Base-by-base conservation (phyloP, 2,113 vertebrate species). In the Sorex fumeus region DNA sequence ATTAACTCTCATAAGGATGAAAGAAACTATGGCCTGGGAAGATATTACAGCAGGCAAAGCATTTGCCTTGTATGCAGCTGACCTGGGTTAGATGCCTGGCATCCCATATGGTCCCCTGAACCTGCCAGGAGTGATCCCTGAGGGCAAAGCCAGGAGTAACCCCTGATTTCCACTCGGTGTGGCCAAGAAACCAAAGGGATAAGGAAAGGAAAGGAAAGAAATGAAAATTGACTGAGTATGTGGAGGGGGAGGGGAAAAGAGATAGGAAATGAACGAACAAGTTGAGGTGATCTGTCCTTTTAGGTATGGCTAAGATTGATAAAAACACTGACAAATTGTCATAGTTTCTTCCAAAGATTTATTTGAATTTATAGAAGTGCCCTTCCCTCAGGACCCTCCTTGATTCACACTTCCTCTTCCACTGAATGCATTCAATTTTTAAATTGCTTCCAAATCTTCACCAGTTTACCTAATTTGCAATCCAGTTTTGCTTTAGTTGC, bases 401-500 rank as follows among this genome's bases (percentile, higher is more conserved):
- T 66, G n/a, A 86, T 69, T 8, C 47, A 87, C 45, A 28, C 16
- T 90, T 66, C 60, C 32, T 18, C 72, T 70, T 86, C 69, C 27
- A 36, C 25, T 57, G 81, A 85, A 80, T 67, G 32, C 21, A 45
- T 85, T 43, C 53, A 32, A 10, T 85, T 84, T 75, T 8, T 30
- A 74, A 45, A n/a, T 80, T 27, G 23, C 90, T 79, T 80, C 81
- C 13, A 67, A 23, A 53, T 18, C 23, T 79, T 81, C 53, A 25
- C 25, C n/a, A 50, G 21, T 10, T 4, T 69, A 4, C 30, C n/a
- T 47, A 87, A 70, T 32, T 32, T 87, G 66, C n/a, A 60, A 47
- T 62, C 12, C 67, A 34, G 28, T 45, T 84, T 85, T 69, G 47
- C 84, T 28, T 92, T 77, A 79, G 32, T 76, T 94, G 30, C 70